These are phyloP conservation scores for Endotricha flammealis DNA, from an alignment of 2,888 invertebrate genomes.

Conservation along the genomic window DNA sequence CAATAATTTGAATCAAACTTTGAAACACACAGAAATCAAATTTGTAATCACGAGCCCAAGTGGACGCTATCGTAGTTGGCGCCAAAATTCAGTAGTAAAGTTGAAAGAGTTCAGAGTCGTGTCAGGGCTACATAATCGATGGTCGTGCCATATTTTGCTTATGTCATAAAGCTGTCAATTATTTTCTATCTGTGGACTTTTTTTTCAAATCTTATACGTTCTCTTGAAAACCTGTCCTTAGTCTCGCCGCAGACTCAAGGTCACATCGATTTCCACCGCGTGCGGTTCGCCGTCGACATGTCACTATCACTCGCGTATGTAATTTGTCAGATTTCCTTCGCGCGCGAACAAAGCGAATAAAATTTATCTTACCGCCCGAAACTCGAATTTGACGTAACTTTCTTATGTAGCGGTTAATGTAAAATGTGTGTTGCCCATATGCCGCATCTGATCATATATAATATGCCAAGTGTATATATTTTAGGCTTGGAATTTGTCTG, in stretches of 20 bases:
- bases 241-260: conserved; percentile 4
- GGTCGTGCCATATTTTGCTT: too few species aligned
- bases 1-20: too few species aligned
- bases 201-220: too few species aligned
- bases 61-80: too few species aligned
- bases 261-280: conserved; percentile 7
- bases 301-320: conserved; percentile 13
- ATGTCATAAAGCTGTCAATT: too few species aligned
- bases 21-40: too few species aligned
- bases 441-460: not conserved
- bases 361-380: conserved; percentile 14
- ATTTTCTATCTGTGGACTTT: too few species aligned
- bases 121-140: too few species aligned
- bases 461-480: too few species aligned
- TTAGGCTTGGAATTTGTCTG: not conserved
- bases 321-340: conserved; percentile 16
- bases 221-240: conserved; percentile 1
- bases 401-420: conserved; percentile 1
- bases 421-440: conserved; percentile 6
- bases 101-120: too few species aligned
- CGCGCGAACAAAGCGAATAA: conserved; percentile 15
- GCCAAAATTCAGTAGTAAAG: too few species aligned
- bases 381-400: conserved; percentile 7
- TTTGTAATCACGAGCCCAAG: too few species aligned
- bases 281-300: conserved; percentile 12